These are phyloP conservation scores for Mirounga angustirostris DNA, from an alignment of 2,113 vertebrate genomes.

Conservation along the genomic window DNA sequence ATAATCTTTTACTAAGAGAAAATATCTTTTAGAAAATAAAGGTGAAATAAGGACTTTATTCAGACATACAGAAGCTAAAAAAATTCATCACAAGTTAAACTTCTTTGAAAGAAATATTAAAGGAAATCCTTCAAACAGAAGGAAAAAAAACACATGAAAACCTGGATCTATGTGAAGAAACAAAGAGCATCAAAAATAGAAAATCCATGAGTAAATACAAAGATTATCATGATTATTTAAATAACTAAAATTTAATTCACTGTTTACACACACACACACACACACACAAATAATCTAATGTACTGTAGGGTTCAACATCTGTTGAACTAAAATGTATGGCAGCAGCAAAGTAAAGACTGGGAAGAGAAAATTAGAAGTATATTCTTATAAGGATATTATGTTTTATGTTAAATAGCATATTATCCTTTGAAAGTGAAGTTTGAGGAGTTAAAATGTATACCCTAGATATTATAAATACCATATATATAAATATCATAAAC, in stretches of 20 bases:
- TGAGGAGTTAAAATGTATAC: background rate
- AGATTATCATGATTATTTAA: background rate
- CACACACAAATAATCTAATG: background rate
- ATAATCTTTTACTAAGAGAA: background rate
- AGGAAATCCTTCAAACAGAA: background rate
- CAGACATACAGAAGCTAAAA: background rate
- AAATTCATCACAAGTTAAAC: background rate
- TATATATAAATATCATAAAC: background rate
- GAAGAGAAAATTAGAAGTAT: background rate
- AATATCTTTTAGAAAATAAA: constrained; percentile 21
- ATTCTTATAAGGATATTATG: background rate
- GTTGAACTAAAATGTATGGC: background rate
- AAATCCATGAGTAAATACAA: background rate
- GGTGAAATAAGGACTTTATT: background rate
- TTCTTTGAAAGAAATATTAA: background rate
- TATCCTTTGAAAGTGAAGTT: background rate
- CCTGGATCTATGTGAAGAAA: background rate
- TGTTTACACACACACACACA: background rate
- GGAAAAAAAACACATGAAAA: background rate
- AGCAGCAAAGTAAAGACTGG: background rate
- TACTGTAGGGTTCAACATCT: background rate
- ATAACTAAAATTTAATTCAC: background rate
- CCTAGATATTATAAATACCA: background rate
- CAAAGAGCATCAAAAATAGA: background rate
- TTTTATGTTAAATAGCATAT: background rate